Evolutionary conservation across 2,113 vertebrate species (phyloP).

Genomic region (Semnornis frantzii): DNA sequence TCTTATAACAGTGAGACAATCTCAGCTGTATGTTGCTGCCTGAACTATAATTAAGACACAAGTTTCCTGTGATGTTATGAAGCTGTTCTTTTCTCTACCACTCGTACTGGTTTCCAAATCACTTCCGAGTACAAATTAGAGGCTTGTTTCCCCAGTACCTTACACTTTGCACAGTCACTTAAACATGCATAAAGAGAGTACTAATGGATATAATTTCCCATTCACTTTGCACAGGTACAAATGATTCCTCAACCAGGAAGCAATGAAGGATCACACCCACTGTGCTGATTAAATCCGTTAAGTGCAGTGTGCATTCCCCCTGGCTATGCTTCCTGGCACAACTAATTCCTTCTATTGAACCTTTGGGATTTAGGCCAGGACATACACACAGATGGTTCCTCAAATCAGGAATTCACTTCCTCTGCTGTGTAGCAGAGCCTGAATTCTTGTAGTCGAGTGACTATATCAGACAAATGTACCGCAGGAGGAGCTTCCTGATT

Average conservation of each 20-base stretch:
- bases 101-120: conserved; percentile 5
- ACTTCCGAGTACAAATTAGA: conserved; percentile 24
- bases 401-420: neutral
- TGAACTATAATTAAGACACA: neutral
- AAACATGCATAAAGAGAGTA: conserved; percentile 28
- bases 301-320: neutral
- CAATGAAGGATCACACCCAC: conserved; percentile 38
- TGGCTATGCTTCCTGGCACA: neutral
- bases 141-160: neutral
- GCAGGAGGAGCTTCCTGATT: neutral
- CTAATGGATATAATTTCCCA: conserved; percentile 31
- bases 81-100: neutral
- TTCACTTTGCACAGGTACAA: neutral
- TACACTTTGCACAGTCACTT: conserved; percentile 43
- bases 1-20: neutral
- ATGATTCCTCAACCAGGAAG: neutral
- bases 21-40: neutral
- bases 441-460: neutral
- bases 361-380: conserved; percentile 18
- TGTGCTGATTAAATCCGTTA: conserved; percentile 35
- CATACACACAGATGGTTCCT: neutral
- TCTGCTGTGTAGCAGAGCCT: neutral
- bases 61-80: neutral
- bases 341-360: conserved; percentile 19
- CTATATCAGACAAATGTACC: rapidly evolving